Evolutionary conservation across 2,888 invertebrate genomes (phyloP).

Genomic region (Cremastobaeus sp.): DNA sequence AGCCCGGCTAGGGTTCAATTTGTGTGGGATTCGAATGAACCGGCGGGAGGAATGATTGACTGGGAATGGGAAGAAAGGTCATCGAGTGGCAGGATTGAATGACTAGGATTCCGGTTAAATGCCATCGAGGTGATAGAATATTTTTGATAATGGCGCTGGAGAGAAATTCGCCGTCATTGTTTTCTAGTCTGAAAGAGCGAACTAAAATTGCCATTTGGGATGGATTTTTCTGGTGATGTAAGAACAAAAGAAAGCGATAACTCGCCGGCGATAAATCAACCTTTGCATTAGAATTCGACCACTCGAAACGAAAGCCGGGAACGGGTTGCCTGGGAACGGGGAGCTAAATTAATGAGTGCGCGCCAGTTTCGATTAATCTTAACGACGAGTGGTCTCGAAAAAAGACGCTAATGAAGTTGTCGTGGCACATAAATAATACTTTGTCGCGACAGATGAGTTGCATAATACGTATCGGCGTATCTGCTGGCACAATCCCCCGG

Average conservation of each 20-base stretch:
- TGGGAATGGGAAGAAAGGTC: constrained; percentile 38
- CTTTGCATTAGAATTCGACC: constrained; percentile 2
- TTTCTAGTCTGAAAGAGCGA: too few species aligned
- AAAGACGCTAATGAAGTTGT: constrained; percentile 25
- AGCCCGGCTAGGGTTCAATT: constrained; percentile 14
- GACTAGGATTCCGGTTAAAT: constrained; percentile 14
- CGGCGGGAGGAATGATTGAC: constrained; percentile 14
- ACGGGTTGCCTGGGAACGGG: constrained; percentile 24
- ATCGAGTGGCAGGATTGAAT: constrained; percentile 1
- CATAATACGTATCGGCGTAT: constrained; percentile 23
- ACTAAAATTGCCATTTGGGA: too few species aligned
- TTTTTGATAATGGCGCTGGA: constrained; percentile 1
- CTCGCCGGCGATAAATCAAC: too few species aligned
- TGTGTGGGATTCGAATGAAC: constrained; percentile 30
- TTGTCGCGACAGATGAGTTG: constrained; percentile 33
- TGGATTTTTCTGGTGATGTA: too few species aligned
- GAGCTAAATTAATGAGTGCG: constrained; percentile 15
- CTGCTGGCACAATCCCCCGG: constrained; percentile 33
- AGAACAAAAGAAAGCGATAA: too few species aligned
- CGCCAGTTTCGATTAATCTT: constrained; percentile 12
- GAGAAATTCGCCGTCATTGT: not conserved
- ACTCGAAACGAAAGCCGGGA: constrained; percentile 4
- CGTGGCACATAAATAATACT: constrained; percentile 21
- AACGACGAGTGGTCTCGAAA: constrained; percentile 9
- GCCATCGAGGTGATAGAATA: constrained; percentile 11